A percentile compares a stretch with the other conserved stretches of the same genome.
phyloP scores from a whole-genome alignment of 2,113 vertebrate species.

The Zapornia atra region DNA sequence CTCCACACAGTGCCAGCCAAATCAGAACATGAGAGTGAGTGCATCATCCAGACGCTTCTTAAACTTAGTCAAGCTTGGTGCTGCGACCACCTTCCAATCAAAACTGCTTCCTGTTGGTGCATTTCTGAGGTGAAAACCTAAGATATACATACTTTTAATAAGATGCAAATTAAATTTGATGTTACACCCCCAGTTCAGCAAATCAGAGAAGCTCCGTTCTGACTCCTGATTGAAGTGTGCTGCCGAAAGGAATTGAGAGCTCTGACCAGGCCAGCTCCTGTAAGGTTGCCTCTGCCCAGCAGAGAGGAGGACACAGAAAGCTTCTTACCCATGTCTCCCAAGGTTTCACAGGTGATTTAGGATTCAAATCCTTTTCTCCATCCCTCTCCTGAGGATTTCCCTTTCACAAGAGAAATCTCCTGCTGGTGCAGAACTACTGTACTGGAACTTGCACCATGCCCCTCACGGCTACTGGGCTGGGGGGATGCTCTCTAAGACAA shows the following conservation, averaged over 20 bases:
- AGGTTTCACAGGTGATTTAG: not conserved
- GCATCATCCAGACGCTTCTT: too few relatives aligned
- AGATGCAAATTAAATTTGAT: not conserved
- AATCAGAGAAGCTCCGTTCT: not conserved
- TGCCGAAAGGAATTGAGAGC: accelerated
- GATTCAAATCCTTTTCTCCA: constrained; percentile 1
- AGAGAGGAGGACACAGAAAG: not conserved
- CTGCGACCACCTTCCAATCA: not conserved
- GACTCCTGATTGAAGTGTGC: accelerated
- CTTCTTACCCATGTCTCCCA: not conserved
- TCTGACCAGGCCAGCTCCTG: not conserved
- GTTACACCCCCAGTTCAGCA: not conserved
- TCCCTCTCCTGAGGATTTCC: not conserved
- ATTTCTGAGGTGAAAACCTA: not conserved
- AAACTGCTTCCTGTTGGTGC: not conserved
- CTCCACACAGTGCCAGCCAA: too few relatives aligned
- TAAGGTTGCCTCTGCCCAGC: not conserved
- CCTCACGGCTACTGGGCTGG: not conserved
- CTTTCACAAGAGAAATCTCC: not conserved
- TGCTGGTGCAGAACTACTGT: not conserved
- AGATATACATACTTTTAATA: not conserved
- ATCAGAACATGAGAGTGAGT: too few relatives aligned
- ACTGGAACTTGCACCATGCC: not conserved
- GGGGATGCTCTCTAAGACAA: not conserved
- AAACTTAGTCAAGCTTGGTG: too few relatives aligned